These are phyloP conservation scores for Thecophora atra DNA, from an alignment of 2,888 invertebrate genomes.

Conservation along the genomic window DNA sequence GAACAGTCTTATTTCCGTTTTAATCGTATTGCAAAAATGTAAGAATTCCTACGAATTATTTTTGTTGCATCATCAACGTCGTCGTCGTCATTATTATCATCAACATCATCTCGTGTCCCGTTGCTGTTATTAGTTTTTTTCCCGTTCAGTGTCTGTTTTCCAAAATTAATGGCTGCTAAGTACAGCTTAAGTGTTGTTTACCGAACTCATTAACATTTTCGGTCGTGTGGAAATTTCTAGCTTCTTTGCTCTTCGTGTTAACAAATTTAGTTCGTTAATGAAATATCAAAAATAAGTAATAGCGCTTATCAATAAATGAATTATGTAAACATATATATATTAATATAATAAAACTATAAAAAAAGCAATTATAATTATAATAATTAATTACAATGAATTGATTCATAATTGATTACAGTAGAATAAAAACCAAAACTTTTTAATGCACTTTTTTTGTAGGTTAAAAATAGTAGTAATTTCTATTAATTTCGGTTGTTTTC, in stretches of 20 bases:
- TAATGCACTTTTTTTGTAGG: neutral
- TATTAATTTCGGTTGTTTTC: conserved; percentile 5
- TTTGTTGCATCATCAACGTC: neutral
- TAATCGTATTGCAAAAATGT: conserved; percentile 64
- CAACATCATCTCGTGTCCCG: neutral
- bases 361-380: neutral
- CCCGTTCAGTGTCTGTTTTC: neutral
- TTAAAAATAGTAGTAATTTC: neutral
- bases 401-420: too few species aligned
- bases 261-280: conserved; percentile 5
- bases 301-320: neutral
- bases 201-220: neutral
- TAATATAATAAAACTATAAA: neutral
- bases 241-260: conserved; percentile 17
- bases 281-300: conserved; percentile 7
- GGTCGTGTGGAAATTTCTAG: conserved; percentile 1
- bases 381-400: too few species aligned
- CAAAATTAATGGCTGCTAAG: conserved; percentile 6
- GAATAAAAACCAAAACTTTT: too few species aligned
- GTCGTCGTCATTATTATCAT: neutral
- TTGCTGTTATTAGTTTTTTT: neutral
- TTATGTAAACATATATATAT: too few species aligned
- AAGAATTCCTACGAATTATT: conserved; percentile 46
- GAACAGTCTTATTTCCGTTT: conserved; percentile 55
- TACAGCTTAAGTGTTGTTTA: conserved; percentile 10